Evolutionary conservation across 2,113 vertebrate species (phyloP), one percentile per base, ranked within the genome.

Genomic region (Gopherus flavomarginatus): DNA sequence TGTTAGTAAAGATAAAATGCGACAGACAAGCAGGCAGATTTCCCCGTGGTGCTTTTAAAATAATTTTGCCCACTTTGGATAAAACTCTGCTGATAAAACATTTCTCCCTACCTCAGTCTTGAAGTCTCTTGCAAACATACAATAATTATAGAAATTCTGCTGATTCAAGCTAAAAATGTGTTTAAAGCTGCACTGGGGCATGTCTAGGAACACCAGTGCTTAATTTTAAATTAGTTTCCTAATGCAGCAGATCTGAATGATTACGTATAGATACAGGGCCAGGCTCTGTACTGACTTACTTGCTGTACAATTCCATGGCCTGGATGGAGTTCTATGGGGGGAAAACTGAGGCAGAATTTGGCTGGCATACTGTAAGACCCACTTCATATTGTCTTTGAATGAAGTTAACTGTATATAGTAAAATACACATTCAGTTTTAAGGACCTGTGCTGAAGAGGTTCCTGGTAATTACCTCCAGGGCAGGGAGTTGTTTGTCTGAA

Each of bases 21-120:
- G 87, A 84, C 85, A 95, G 93, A 91, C 93, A 81, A 85, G 85
- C 50, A 91, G 52, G 29, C 97, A 95, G 92, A 62, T 72, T 87
- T 96, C 97, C 95, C 97, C 86, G 1, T 92, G 92, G 95, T 79
- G 79, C 96, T 93, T 96, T 97, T 81, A 69, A 95, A 89, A 95
- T 72, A 96, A 91, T 93, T 98, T 97, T 97, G 91, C 84, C 86
- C 83, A 85, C 89, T 96, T 90, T 83, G 95, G 78, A 87, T 97
- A 93, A 97, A 97, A 94, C 77, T 95, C 89, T 86, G 79, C 97
- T 96, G 96, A 96, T 96, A 83, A 95, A 97, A 95, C 69, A 93
- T 92, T 92, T 92, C 87, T 88, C 50, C 82, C 80, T 87, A 13
- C 27, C 83, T 97, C 85, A 47, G 79, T 96, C 93, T 87, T 94